Conservation (phyloP, 2,113 vertebrate genomes). For the Peromyscus californicus region DNA sequence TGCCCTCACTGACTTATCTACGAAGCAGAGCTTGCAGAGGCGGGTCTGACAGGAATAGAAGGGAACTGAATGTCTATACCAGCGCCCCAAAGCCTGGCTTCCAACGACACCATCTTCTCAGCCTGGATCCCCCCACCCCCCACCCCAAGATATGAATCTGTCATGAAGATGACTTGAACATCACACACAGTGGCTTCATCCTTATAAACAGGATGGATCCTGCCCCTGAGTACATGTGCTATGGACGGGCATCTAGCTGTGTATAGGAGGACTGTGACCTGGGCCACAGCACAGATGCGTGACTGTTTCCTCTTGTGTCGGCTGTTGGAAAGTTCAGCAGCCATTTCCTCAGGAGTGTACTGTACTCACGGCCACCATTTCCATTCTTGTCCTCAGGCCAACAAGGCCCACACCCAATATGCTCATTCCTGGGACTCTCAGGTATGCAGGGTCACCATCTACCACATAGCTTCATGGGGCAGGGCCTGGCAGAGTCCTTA, state of each 20-base stretch:
- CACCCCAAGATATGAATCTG: not conserved
- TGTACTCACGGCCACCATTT: not conserved
- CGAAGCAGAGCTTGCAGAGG: not conserved
- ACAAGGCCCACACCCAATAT: not conserved
- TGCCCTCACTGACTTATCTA: not conserved
- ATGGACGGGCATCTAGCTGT: not conserved
- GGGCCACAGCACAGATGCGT: not conserved
- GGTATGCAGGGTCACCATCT: not conserved
- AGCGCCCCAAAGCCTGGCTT: not conserved
- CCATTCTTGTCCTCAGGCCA: not conserved
- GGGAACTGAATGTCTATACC: not conserved
- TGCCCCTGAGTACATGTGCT: too few relatives aligned
- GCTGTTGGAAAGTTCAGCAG: fast-evolving
- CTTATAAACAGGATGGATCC: not conserved
- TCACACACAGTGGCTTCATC: not conserved
- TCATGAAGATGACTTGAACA: not conserved
- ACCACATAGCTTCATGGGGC: too few relatives aligned
- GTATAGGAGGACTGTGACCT: not conserved
- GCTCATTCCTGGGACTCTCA: not conserved
- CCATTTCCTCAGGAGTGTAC: not conserved
- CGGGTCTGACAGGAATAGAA: too few relatives aligned
- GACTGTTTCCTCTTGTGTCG: fast-evolving
- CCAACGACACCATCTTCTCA: not conserved
- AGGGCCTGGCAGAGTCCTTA: not conserved
- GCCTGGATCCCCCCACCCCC: not conserved